Evolutionary conservation across 2,113 vertebrate species (phyloP).

Genomic region (Malurus melanocephalus): DNA sequence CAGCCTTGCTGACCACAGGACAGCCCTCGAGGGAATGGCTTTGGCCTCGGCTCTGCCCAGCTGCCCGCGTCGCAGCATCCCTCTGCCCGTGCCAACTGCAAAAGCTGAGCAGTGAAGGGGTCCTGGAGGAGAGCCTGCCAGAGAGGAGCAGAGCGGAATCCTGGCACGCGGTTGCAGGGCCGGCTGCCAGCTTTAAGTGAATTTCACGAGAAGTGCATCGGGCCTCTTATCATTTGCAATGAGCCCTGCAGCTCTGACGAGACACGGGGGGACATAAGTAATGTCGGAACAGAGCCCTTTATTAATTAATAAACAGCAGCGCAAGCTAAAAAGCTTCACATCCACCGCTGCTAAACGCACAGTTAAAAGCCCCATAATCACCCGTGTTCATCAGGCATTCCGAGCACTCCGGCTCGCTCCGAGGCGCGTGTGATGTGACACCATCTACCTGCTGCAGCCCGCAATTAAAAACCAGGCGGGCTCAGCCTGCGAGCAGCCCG

Average conservation of each 20-base stretch:
- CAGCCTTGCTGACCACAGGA: background rate
- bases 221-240: conserved; percentile 53
- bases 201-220: conserved; percentile 40
- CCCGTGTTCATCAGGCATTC: conserved; percentile 10
- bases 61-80: background rate
- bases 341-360: conserved; percentile 37
- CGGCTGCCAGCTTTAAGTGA: conserved; percentile 30
- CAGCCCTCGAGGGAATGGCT: background rate
- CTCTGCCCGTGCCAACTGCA: background rate
- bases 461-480: conserved; percentile 28
- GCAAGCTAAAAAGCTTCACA: conserved; percentile 42
- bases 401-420: background rate
- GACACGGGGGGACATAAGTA: conserved; percentile 22
- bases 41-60: background rate
- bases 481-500: background rate
- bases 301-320: conserved; percentile 62
- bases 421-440: conserved; percentile 36
- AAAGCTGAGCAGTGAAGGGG: background rate
- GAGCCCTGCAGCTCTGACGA: conserved; percentile 4
- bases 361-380: conserved; percentile 50
- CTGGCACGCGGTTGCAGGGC: background rate
- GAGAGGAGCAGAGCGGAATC: background rate
- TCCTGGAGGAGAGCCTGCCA: conserved; percentile 5
- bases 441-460: conserved; percentile 61
- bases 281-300: conserved; percentile 38